Evolutionary conservation across 2,888 invertebrate genomes (phyloP), one percentile per base, ranked within the genome.

Genomic region (Gasteruption jaculator): DNA sequence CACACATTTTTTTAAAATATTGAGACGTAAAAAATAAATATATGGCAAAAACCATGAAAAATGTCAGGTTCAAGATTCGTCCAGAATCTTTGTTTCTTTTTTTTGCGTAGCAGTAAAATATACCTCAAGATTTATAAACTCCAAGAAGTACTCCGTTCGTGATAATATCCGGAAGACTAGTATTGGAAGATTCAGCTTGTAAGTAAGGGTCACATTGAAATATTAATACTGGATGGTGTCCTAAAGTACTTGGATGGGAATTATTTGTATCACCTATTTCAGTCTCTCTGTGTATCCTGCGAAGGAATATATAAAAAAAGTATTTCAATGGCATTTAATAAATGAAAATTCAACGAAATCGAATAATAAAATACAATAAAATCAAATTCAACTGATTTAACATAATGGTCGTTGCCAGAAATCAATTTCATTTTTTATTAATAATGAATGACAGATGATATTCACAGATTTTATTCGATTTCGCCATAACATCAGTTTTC

Each of bases 91-190:
- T 35, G 33, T 21, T 11, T 20, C 20, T 19, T 11, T 11, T 25
- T 25, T 5, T 12, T 8, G 8, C 21, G 7, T 7, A 22, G 37
- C 22, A 10, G 16, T 5, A 26, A 22, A 38, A 37, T 8, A 8
- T 24, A 41, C 41, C 21, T 60, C 46, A 63, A 3, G 63, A 58
- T 42, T 66, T 63, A 50, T 70, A 70, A 45, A 68, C 55, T 38
- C 69, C 73, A 36, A 68, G 46, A n/a, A 72, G 54, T 15, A 72
- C 73, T 14, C 73, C 73, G 29, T 67, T 63, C 10, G 68, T 71
- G n/a, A 73, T 65, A 15, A 72, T 65, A 46, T 73, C 72, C 21
- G 72, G 68, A 56, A 72, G 62, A 56, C 63, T 65, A 25, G 60
- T 60, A 12, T 52, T 57, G 7, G 58, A 53, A 8, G 45, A 34